Percentiles rank a stretch among this genome's conserved stretches.
phyloP scores from a whole-genome alignment of 2,113 vertebrate species.

The Heptranchias perlo region DNA sequence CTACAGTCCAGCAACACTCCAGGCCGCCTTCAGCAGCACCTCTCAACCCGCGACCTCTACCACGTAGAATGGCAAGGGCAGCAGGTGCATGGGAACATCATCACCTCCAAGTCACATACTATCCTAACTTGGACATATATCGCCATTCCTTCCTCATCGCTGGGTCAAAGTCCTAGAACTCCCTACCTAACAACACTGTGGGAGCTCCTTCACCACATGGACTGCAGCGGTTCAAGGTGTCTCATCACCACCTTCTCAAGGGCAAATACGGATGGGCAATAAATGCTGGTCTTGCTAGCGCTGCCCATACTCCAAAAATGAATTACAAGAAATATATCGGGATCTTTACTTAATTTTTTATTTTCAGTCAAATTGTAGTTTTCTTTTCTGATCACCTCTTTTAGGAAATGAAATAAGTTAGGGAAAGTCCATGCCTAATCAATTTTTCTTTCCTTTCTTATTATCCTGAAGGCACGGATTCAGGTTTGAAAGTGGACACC shows the following conservation, averaged over 20 bases:
- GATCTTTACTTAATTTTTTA: too few species aligned
- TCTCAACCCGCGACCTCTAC: neutral
- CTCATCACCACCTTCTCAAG: neutral
- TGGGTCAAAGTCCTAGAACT: neutral
- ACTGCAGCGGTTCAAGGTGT: neutral
- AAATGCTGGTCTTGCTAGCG: neutral
- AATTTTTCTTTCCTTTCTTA: neutral
- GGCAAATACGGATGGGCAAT: neutral
- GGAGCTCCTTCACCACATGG: neutral
- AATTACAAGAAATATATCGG: too few species aligned
- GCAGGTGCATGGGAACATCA: neutral
- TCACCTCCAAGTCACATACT: too few species aligned
- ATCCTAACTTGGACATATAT: neutral
- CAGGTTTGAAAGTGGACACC: neutral
- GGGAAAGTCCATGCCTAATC: neutral
- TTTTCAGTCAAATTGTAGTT: neutral
- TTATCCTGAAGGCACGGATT: neutral
- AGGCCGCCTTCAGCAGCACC: neutral
- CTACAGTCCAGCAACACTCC: neutral
- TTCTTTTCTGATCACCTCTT: neutral
- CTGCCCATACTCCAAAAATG: too few species aligned
- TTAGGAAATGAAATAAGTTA: neutral
- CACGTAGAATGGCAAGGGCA: neutral
- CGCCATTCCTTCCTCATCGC: neutral
- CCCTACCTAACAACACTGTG: neutral